These are phyloP conservation scores for Apaloderma vittatum DNA, from an alignment of 2,113 vertebrate genomes.

Conservation along the genomic window DNA sequence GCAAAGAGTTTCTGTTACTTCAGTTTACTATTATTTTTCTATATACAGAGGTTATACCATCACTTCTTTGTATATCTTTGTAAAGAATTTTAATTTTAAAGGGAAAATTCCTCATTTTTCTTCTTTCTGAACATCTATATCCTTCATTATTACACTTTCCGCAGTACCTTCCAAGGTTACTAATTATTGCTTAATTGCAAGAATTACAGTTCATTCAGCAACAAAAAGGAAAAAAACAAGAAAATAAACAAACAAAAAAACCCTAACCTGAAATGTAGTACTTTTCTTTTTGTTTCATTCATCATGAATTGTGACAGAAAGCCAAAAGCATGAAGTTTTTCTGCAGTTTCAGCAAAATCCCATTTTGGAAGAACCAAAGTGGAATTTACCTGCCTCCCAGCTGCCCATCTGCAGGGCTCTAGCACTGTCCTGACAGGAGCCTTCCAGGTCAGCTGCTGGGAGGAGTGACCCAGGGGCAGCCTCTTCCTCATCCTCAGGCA, in stretches of 20 bases:
- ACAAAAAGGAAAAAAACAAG: background rate
- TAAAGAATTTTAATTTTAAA: background rate
- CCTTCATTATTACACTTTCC: background rate
- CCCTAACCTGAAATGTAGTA: background rate
- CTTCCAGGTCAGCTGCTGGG: background rate
- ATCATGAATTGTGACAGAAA: background rate
- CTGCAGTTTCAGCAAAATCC: background rate
- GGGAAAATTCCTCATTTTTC: background rate
- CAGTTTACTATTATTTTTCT: background rate
- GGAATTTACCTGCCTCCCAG: background rate
- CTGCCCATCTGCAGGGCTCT: background rate
- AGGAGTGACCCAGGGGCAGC: background rate
- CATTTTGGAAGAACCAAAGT: background rate
- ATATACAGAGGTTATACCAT: background rate
- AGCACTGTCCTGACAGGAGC: background rate
- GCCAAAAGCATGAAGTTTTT: background rate
- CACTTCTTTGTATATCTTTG: background rate
- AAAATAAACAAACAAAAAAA: background rate
- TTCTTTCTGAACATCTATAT: background rate
- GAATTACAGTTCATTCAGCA: background rate
- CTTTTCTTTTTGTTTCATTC: background rate
- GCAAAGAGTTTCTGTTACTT: background rate
- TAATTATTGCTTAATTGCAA: background rate
- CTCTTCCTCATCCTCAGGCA: accelerated
- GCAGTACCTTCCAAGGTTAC: background rate